A percentile compares a stretch with the other conserved stretches of the same genome.
phyloP scores from a whole-genome alignment of 2,797 vertebrate genomes.

The Leptatherina wallacei region DNA sequence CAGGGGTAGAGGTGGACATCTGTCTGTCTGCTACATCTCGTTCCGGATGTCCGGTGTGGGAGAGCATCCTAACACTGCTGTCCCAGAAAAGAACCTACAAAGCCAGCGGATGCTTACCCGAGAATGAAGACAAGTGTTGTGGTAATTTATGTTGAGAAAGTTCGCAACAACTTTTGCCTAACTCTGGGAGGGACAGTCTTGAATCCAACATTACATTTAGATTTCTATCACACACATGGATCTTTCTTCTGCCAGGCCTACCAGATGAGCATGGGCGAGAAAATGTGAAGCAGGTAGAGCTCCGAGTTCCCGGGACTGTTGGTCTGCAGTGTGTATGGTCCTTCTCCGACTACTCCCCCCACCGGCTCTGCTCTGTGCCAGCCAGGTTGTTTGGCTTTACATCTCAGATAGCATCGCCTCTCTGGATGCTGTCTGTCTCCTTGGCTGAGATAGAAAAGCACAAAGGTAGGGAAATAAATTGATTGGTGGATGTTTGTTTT shows the following conservation, averaged over 20 bases:
- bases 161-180: neutral
- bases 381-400: constrained; percentile 49
- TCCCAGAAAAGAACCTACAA: constrained; percentile 48
- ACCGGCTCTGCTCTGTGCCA: constrained; percentile 41
- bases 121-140: neutral
- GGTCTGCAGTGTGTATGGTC: constrained; percentile 45
- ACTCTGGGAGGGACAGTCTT: rapidly evolving
- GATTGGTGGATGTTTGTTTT: neutral
- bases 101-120: neutral
- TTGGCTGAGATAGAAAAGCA: constrained; percentile 82
- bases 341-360: constrained; percentile 46
- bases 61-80: constrained; percentile 75
- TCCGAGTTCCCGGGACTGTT: constrained; percentile 49
- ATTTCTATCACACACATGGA: neutral
- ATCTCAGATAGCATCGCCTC: constrained; percentile 12
- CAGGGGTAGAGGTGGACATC: constrained; percentile 79
- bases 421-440: constrained; percentile 80
- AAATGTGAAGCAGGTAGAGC: constrained; percentile 55
- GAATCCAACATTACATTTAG: neutral
- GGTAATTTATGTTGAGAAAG: neutral
- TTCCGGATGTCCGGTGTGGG: constrained; percentile 64
- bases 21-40: constrained; percentile 59
- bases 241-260: constrained; percentile 31
- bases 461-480: constrained; percentile 56
- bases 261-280: constrained; percentile 20